These are phyloP conservation scores for Iselma pallidipennis DNA, from an alignment of 2,888 invertebrate genomes.

Conservation along the genomic window DNA sequence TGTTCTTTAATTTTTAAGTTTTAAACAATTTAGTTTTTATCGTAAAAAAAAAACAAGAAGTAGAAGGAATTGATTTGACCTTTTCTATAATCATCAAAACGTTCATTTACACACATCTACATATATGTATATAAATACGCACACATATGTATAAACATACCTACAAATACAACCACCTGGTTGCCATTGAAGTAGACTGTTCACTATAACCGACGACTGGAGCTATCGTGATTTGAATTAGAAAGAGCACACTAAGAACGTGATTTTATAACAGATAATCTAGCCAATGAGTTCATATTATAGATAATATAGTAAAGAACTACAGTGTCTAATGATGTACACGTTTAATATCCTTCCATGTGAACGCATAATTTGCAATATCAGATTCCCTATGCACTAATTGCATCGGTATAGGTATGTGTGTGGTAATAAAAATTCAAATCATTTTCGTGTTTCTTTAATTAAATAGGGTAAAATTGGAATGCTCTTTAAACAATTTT, in stretches of 20 bases:
- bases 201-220: not conserved
- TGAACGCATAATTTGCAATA: conserved; percentile 3
- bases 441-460: no score
- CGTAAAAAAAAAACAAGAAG: no score
- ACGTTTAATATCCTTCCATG: conserved; percentile 6
- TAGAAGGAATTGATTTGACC: conserved; percentile 14
- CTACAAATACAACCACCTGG: conserved; percentile 3
- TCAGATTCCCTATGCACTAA: conserved; percentile 2
- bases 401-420: not conserved
- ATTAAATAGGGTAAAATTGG: no score
- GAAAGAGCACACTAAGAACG: conserved; percentile 30
- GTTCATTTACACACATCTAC: conserved; percentile 9
- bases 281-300: conserved; percentile 18
- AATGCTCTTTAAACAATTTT: not conserved
- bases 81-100: conserved; percentile 6
- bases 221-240: conserved; percentile 31
- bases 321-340: conserved; percentile 6
- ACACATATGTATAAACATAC: not conserved
- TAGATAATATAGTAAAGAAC: conserved; percentile 20
- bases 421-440: not conserved
- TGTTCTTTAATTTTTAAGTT: not conserved
- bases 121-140: not conserved
- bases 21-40: not conserved
- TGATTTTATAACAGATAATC: conserved; percentile 35
- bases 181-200: conserved; percentile 13